A percentile compares a stretch with the other conserved stretches of the same genome.
These are phyloP conservation scores for Theretra japonica DNA, from an alignment of 2,888 invertebrate species.

Conservation along the genomic window DNA sequence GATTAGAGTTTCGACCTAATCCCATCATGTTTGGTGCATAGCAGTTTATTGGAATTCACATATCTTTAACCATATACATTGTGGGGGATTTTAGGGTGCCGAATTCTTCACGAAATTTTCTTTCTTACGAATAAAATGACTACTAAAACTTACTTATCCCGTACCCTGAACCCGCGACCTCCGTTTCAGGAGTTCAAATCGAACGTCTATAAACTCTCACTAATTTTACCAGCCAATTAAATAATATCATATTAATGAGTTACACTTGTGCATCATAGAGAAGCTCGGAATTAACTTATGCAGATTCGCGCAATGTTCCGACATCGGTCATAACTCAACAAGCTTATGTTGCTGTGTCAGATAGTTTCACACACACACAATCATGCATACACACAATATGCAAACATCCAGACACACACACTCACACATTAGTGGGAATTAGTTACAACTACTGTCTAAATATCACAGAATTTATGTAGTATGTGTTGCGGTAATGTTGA, in stretches of 20 bases:
- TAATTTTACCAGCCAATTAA: not conserved
- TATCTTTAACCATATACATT: too few relatives aligned
- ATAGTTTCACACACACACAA: not conserved
- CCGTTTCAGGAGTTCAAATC: too few relatives aligned
- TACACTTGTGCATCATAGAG: not conserved
- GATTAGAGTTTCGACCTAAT: too few relatives aligned
- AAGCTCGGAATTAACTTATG: constrained; percentile 1
- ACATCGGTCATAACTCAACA: constrained; percentile 23
- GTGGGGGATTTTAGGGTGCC: too few relatives aligned
- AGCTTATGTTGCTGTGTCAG: constrained; percentile 16
- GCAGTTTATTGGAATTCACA: too few relatives aligned
- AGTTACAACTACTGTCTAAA: constrained; percentile 18
- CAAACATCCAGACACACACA: not conserved
- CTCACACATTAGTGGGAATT: not conserved
- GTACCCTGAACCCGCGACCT: too few relatives aligned
- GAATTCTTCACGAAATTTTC: too few relatives aligned
- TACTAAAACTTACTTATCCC: too few relatives aligned
- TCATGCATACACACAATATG: too few relatives aligned
- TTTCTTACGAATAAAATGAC: too few relatives aligned
- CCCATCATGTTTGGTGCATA: too few relatives aligned
- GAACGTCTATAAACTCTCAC: too few relatives aligned
- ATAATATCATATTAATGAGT: not conserved
- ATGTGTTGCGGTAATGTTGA: constrained; percentile 3
- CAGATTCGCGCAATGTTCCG: constrained; percentile 29
- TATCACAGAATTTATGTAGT: constrained; percentile 8